Base-by-base conservation (phyloP, 1,140 invertebrate species). In the Panagrolaimus sp. region DNA sequence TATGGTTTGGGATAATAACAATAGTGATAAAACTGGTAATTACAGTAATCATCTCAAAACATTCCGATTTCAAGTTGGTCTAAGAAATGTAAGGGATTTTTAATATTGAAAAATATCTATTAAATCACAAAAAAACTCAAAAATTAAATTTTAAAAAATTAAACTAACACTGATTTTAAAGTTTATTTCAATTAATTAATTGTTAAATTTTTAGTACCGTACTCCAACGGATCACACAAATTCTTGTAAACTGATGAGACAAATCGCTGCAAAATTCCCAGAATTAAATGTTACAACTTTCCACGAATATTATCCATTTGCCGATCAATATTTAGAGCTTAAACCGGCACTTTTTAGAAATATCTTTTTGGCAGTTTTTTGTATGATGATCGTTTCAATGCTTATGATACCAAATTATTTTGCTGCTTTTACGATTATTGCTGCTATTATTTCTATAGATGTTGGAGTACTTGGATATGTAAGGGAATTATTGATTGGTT, bases 361-460 rank as follows among this genome's bases (percentile, higher is more conserved):
- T 84, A 85, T 93, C 63, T 86, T 88, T 32, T 82, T 93, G 63
- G 91, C 91, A 0, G 84, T 92, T 63, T 71, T 89, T 8, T 91
- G 90, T 78, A 91, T 94, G 4, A 90, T 92, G 87, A 77, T 89
- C 15, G 91, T 90, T 52, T 91, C 91, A 12, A 82, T 89, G 0
- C 77, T 92, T 2, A 84, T 94, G 17, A 91, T 93, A 78, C 90
- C 90, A n/a, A 90, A 92, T 83, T 75, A 90, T 0, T 55, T 62
- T 9, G 73, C 88, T 88, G 83, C 90, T 88, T 69, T 91, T 89
- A 85, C 86, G 89, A 71, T 90, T 90, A 88, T 91, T 91, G 76
- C 88, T 90, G 76, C 82, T 89, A 52, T 91, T 89, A 81, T 90
- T 91, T 52, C 83, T 90, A 43, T 85, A 91, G 72, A 92, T 90